phyloP scores from a whole-genome alignment of 64 coral and sea anemone species.

The Trachythela sp. region DNA sequence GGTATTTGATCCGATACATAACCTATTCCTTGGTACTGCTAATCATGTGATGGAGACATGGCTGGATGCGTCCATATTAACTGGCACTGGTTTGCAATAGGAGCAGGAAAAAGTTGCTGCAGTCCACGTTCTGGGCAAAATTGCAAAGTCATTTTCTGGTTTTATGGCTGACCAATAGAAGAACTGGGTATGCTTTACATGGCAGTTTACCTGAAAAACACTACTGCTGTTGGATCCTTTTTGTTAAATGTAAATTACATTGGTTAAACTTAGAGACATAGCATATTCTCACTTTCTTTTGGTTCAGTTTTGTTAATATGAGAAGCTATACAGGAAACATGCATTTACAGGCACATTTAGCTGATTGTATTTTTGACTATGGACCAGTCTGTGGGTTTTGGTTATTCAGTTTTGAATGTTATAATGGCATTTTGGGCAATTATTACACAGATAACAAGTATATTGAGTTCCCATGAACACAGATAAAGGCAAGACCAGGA shows the following conservation, averaged over 20 bases:
- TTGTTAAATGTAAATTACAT: no score
- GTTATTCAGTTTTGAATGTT: constrained; percentile 2
- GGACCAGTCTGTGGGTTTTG: neutral
- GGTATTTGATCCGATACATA: constrained; percentile 73
- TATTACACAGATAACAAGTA: neutral
- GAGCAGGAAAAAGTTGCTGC: neutral
- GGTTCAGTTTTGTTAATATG: constrained; percentile 16
- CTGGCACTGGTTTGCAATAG: neutral
- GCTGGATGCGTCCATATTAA: neutral
- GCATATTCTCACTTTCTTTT: neutral
- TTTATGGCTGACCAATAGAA: constrained; percentile 51
- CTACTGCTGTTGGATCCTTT: neutral
- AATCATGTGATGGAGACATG: neutral
- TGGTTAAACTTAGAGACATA: no score
- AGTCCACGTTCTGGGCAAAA: constrained; percentile 31
- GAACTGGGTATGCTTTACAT: constrained; percentile 44
- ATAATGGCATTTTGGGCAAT: neutral
- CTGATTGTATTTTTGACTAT: neutral
- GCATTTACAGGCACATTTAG: neutral
- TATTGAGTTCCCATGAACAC: neutral
- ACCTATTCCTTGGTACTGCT: constrained; percentile 43
- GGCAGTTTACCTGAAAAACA: constrained; percentile 22
- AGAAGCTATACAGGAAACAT: neutral
- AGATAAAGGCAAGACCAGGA: no score
- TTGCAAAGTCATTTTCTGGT: constrained; percentile 22